Conservation (phyloP, 37 sponge, comb jelly and placozoan genomes). For the Haliclona indistincta region DNA sequence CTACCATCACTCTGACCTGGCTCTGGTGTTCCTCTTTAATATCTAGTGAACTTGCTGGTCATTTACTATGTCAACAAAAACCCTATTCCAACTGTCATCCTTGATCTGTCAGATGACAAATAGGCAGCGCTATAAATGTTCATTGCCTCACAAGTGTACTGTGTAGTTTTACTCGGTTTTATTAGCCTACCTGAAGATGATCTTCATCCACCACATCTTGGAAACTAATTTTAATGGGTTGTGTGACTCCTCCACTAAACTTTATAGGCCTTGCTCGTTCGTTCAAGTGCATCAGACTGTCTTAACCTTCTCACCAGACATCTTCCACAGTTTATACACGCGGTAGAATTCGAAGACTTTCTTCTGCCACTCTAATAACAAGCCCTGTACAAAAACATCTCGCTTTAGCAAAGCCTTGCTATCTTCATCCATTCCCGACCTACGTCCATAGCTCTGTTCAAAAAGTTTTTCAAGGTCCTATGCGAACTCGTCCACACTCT, state of each 20-base stretch:
- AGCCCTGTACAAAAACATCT: slow-evolving; percentile 9
- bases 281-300: not conserved
- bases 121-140: not conserved
- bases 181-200: not conserved
- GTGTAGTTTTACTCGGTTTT: not conserved
- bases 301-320: not conserved
- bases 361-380: slow-evolving; percentile 11
- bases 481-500: slow-evolving; percentile 3
- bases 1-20: not conserved
- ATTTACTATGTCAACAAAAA: not conserved
- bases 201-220: not conserved
- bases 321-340: not conserved
- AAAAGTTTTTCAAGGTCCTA: slow-evolving; percentile 13
- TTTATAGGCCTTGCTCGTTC: not conserved
- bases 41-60: slow-evolving; percentile 2
- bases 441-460: slow-evolving; percentile 13
- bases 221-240: not conserved
- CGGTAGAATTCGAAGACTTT: slow-evolving; percentile 1
- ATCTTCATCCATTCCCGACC: slow-evolving; percentile 2
- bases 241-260: not conserved
- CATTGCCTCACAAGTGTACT: not conserved
- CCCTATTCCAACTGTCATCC: not conserved
- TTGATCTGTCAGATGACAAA: not conserved
- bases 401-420: slow-evolving; percentile 6
- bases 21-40: not conserved